These are phyloP conservation scores for Sebastes vulpes DNA, from an alignment of 2,797 vertebrate genomes.

Conservation along the genomic window DNA sequence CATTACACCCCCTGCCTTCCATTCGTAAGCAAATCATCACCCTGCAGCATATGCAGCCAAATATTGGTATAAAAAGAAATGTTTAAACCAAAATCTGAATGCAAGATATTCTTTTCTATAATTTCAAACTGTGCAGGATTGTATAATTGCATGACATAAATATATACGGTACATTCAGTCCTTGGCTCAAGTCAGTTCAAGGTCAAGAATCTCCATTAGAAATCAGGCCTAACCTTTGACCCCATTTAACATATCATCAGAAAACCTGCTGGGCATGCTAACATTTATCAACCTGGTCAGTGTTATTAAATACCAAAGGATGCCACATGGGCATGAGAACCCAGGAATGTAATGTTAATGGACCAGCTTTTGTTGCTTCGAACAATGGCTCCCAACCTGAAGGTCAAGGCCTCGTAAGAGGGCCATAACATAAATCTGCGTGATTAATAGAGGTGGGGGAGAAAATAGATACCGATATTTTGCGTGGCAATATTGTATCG, in stretches of 20 bases:
- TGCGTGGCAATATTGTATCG: too few species aligned
- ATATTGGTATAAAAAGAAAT: background rate
- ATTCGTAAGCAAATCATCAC: background rate
- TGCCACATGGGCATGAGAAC: background rate
- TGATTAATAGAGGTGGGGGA: background rate
- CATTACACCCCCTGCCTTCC: background rate
- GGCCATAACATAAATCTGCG: background rate
- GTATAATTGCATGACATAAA: background rate
- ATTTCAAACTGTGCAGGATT: background rate
- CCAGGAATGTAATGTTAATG: background rate
- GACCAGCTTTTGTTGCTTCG: background rate
- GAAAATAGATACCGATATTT: too few species aligned
- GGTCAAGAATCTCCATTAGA: background rate
- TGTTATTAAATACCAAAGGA: background rate
- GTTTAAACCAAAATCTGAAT: background rate
- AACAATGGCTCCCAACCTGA: background rate
- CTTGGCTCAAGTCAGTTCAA: background rate
- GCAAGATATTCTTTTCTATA: background rate
- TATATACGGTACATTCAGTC: background rate
- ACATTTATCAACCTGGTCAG: background rate
- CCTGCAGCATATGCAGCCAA: background rate
- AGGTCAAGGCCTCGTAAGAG: accelerated
- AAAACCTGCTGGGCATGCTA: background rate
- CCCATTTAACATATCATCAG: background rate
- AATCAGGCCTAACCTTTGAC: background rate